Evolutionary conservation across 2,113 vertebrate genomes (phyloP).

Genomic region (Accipiter cooperii): DNA sequence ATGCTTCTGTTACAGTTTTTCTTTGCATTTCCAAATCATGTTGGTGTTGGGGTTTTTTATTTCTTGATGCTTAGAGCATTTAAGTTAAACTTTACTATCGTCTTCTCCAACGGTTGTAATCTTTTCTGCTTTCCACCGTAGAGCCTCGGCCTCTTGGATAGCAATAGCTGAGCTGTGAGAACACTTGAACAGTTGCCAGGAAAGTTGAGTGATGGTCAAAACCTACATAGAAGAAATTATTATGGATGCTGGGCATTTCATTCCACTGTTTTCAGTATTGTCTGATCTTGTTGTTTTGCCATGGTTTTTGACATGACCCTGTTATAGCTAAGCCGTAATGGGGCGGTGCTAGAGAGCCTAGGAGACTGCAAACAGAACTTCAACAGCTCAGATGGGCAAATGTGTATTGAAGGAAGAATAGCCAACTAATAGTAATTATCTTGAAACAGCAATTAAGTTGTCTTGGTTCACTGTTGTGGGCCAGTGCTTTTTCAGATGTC

Average conservation of each 20-base stretch:
- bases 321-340: neutral
- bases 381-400: neutral
- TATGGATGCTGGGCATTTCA: neutral
- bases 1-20: neutral
- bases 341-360: neutral
- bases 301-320: neutral
- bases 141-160: neutral
- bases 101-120: neutral
- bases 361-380: neutral
- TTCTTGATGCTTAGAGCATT: neutral
- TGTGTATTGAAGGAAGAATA: neutral
- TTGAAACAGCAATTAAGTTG: neutral
- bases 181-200: neutral
- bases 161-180: neutral
- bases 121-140: neutral
- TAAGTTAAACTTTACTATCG: neutral
- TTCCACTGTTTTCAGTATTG: neutral
- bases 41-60: neutral
- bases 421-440: neutral
- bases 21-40: neutral
- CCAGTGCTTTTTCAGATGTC: conserved; percentile 1
- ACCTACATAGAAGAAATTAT: neutral
- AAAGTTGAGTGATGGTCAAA: neutral
- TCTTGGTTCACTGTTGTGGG: neutral
- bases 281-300: neutral